Evolutionary conservation across 2,113 vertebrate genomes (phyloP), one percentile per base, ranked within the genome.

Genomic region (Festucalex cinctus): DNA sequence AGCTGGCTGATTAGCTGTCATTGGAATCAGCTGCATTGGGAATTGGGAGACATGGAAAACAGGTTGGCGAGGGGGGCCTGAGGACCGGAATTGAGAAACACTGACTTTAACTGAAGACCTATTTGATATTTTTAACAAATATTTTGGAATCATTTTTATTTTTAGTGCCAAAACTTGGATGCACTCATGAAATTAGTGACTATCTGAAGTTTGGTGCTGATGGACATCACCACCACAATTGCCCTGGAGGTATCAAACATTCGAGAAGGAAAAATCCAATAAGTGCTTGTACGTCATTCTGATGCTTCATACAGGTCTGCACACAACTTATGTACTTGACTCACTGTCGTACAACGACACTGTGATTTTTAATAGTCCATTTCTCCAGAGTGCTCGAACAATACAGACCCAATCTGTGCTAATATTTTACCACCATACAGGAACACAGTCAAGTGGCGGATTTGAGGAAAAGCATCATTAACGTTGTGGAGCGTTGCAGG

Each of bases 391-490:
- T 60, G 63, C 48, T 73, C 26, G 28, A 28, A 64, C 41, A 63
- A n/a, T 6, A 58, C 46, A 66, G 59, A 75, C 5, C 24, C 9
- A 44, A 63, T 8, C 56, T 22, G 56, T 17, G 4, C 48, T 58
- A 44, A 53, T 44, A 76, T 80, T 71, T 64, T 36, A 19, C 32
- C n/a, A 12, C 58, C 51, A 63, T 32, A 20, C 63, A 76, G 80
- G 77, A 84, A 72, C 62, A 69, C 12, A 9, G 61, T 60, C 20
- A 41, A 75, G 72, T 77, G 69, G 69, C 46, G 44, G 53, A 58
- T 66, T 61, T 43, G 44, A 49, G 66, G 57, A 70, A 65, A 44
- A 53, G 32, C 56, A 53, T 73, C 66, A 61, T 73, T 81, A 80
- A 81, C 75, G 26, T 63, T 66, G 66, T 71, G 68, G 9, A 13